phyloP scores from a whole-genome alignment of 2,113 vertebrate genomes.

The Mirounga angustirostris region DNA sequence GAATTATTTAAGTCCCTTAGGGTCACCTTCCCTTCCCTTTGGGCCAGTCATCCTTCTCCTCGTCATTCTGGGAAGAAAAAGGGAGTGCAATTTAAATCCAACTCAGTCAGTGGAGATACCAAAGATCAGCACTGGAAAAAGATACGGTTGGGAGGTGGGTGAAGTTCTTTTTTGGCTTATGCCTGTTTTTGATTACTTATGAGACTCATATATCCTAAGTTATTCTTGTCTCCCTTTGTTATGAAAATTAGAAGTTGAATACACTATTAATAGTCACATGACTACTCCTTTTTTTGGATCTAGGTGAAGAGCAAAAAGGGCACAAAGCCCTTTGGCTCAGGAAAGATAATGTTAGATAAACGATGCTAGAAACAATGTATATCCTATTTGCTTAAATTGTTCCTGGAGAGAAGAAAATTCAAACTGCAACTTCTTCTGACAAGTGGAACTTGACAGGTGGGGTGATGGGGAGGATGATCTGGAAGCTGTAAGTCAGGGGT shows the following conservation, averaged over 20 bases:
- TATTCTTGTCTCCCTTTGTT: background rate
- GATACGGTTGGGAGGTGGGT: background rate
- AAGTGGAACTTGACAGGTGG: background rate
- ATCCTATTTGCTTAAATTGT: background rate
- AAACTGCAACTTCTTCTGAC: background rate
- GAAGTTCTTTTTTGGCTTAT: background rate
- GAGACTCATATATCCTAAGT: background rate
- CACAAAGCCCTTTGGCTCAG: background rate
- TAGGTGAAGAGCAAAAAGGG: background rate
- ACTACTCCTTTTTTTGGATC: background rate
- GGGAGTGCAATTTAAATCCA: background rate
- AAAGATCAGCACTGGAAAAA: constrained; percentile 35
- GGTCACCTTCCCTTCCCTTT: background rate
- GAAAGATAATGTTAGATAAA: background rate
- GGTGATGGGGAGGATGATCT: background rate
- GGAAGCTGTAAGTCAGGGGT: background rate
- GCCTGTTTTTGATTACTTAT: background rate
- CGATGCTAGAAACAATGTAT: background rate
- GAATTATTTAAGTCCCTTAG: background rate
- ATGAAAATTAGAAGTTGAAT: background rate
- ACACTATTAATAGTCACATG: constrained; percentile 14
- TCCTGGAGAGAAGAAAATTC: background rate
- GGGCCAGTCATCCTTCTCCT: background rate
- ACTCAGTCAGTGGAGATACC: background rate
- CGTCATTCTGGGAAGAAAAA: background rate